These are phyloP conservation scores for Mesorhabditis belari DNA, from an alignment of 2,888 invertebrate genomes.

Conservation along the genomic window DNA sequence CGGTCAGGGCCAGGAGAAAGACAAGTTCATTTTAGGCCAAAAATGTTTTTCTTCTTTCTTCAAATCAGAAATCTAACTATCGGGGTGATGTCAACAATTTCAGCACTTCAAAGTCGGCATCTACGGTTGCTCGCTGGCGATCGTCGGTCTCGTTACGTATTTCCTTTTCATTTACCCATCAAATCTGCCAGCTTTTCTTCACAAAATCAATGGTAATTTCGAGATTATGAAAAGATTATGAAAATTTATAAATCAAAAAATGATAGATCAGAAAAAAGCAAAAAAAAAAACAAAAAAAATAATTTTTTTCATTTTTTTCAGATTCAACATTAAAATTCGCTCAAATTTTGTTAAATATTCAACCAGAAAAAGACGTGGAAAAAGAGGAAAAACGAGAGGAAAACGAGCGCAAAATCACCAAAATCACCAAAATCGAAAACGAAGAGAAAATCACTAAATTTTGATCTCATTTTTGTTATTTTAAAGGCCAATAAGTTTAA, in stretches of 20 bases:
- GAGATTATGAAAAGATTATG: not conserved
- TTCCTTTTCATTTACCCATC: conserved; percentile 37
- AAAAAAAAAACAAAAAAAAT: not conserved
- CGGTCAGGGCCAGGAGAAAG: too few species aligned
- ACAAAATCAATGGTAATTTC: conserved; percentile 25
- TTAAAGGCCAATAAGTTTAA: too few species aligned
- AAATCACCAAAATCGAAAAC: too few species aligned
- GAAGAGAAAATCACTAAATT: too few species aligned
- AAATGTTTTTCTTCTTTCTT: too few species aligned
- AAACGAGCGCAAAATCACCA: too few species aligned
- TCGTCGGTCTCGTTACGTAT: conserved; percentile 33
- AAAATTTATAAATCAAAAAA: not conserved
- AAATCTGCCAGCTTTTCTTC: conserved; percentile 18
- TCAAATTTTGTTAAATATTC: conserved; percentile 20
- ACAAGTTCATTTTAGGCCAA: too few species aligned
- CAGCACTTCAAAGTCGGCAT: conserved; percentile 39
- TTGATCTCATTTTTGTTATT: too few species aligned
- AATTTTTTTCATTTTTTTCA: too few species aligned
- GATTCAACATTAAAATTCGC: conserved; percentile 12
- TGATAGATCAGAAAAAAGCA: not conserved
- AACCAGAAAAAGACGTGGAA: conserved; percentile 7
- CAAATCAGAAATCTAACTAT: not conserved
- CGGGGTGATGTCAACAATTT: too few species aligned
- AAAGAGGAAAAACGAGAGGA: conserved; percentile 1
- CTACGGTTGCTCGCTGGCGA: conserved; percentile 29